These are phyloP conservation scores for Stichodactyla mertensii DNA, from an alignment of 64 coral and sea anemone genomes.

Conservation along the genomic window DNA sequence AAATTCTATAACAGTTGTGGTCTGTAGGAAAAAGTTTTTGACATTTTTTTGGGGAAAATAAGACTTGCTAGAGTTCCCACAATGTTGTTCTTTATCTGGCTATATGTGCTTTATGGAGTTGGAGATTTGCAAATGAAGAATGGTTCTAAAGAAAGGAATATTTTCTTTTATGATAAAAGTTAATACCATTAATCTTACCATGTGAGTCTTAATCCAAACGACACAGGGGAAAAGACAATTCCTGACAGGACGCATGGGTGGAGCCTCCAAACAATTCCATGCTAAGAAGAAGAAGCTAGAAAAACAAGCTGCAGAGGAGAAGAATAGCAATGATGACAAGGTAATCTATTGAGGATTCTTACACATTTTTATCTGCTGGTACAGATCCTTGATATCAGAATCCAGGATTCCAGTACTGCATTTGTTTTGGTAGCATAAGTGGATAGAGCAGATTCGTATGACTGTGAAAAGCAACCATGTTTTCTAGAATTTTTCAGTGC, in stretches of 20 bases:
- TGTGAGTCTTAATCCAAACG: conserved; percentile 23
- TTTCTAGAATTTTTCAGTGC: too few relatives aligned
- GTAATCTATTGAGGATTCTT: neutral
- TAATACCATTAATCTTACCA: neutral
- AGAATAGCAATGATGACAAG: conserved; percentile 3
- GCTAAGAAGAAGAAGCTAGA: conserved; percentile 24
- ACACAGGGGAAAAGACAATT: conserved; percentile 26
- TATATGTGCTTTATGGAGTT: neutral
- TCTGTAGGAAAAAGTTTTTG: neutral
- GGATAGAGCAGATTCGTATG: too few relatives aligned
- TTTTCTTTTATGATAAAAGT: conserved; percentile 8
- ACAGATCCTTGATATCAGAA: too few relatives aligned
- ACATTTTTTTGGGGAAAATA: neutral
- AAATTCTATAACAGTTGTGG: too few relatives aligned
- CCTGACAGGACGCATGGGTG: conserved; percentile 20
- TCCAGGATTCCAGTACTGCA: too few relatives aligned
- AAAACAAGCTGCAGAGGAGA: conserved; percentile 25
- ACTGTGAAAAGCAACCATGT: too few relatives aligned
- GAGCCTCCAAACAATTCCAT: conserved; percentile 21
- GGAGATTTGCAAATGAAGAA: neutral
- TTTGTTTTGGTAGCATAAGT: too few relatives aligned
- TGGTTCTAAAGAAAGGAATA: neutral
- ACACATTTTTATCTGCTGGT: too few relatives aligned
- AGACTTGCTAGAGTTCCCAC: neutral
- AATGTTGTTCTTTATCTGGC: neutral